Base-by-base conservation (phyloP, 2,113 vertebrate species). In the Synchiropus splendidus region DNA sequence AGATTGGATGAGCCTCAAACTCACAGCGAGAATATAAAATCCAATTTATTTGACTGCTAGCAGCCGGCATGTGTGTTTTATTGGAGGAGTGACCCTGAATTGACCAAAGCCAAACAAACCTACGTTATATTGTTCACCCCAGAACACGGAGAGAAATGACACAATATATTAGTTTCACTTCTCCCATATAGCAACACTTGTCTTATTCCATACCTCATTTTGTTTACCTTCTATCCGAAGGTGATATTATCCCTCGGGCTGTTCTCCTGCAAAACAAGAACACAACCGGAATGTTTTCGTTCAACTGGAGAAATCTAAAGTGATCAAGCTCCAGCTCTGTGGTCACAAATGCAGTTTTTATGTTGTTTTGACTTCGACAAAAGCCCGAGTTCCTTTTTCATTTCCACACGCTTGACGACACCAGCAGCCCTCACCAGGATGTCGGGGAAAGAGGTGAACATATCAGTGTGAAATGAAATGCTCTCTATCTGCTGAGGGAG, bases 401-500 rank as follows among this genome's bases (percentile, higher is more conserved):
- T 81, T 73, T 76, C 73, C 75, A 49, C 64, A 58, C 10, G 45
- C 60, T 65, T 75, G 72, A 78, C 79, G 78, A 64, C 64, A 69
- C 69, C 50, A 10, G 61, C 56, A 72, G 61, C 46, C 70, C 78
- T 58, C 74, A 16, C 66, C 14, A 47, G 75, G 76, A 59, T 18
- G 36, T 56, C 27, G 55, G 57, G 61, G 68, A 72, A 57, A 64
- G 67, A 78, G 77, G 67, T 73, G 81, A 79, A 78, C 13, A 31
- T 77, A 72, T 81, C 71, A 77, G 66, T 64, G 72, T 71, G 70
- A 79, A 77, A 79, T 78, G 70, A 80, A 81, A 78, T 73, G 70
- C 71, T 74, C 69, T 65, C 63, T 55, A 54, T 76, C 57, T 78
- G 75, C 71, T 56, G 49, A 54, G 77, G 64, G 73, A 73, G 66